Conservation (phyloP, 2,113 vertebrate genomes). For the Myrmecophaga tridactyla region DNA sequence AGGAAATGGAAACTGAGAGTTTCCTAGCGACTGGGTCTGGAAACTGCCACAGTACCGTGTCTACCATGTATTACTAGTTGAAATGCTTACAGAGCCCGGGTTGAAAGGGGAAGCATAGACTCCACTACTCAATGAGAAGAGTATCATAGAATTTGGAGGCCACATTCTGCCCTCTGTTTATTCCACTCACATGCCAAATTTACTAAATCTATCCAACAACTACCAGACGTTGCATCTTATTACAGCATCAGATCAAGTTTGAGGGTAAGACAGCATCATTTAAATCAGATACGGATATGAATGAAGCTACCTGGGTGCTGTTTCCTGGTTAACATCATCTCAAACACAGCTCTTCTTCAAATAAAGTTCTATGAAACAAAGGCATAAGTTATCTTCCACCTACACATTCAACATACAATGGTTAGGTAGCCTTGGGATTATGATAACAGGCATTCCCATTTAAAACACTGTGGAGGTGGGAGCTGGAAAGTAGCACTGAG, state of each 20-base stretch:
- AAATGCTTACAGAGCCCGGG: background rate
- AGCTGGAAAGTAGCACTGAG: too few species aligned
- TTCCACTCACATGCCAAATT: background rate
- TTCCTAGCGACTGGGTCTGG: background rate
- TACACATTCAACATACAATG: background rate
- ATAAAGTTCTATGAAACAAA: background rate
- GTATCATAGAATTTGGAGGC: background rate
- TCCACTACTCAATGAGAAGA: background rate
- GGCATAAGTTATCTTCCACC: background rate
- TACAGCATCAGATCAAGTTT: background rate
- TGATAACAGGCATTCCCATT: background rate
- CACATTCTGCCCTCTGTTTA: background rate
- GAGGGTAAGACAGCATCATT: background rate
- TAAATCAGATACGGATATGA: background rate
- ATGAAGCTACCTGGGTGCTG: background rate
- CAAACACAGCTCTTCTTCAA: background rate
- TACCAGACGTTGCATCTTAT: background rate
- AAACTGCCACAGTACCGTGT: background rate
- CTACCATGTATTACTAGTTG: background rate
- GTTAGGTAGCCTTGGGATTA: background rate
- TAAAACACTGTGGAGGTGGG: background rate
- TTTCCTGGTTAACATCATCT: background rate
- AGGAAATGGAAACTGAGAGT: background rate
- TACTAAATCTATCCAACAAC: background rate
- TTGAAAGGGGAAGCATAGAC: background rate